These are phyloP conservation scores for Drosophila melanosoma DNA, from an alignment of 2,888 invertebrate genomes.

Conservation along the genomic window DNA sequence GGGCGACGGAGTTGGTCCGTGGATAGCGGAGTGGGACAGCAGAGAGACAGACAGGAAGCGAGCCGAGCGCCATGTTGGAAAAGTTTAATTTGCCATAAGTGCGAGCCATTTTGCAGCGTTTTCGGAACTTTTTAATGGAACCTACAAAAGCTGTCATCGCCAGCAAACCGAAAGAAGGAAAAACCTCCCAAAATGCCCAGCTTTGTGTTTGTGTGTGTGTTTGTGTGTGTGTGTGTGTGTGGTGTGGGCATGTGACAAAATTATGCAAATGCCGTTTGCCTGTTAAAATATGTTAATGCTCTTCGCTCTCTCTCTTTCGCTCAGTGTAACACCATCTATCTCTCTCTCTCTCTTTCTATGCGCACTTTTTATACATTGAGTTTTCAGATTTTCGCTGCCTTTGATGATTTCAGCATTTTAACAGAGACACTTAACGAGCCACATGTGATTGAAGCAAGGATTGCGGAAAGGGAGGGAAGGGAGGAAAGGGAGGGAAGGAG, in stretches of 20 bases:
- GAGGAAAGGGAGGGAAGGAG: neutral
- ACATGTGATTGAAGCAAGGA: constrained; percentile 13
- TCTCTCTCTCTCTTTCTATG: neutral
- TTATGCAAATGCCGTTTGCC: constrained; percentile 77
- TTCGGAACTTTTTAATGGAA: constrained; percentile 72
- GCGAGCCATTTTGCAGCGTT: constrained; percentile 81
- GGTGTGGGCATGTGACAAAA: constrained; percentile 54
- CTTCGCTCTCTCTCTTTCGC: neutral
- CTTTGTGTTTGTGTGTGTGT: neutral
- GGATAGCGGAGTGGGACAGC: constrained; percentile 2
- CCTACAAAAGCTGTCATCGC: constrained; percentile 62
- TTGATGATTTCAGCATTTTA: constrained; percentile 50
- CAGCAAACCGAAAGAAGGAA: constrained; percentile 16
- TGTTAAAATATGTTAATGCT: constrained; percentile 78
- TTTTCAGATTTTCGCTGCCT: constrained; percentile 19
- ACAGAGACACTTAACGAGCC: constrained; percentile 13
- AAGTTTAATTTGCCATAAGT: constrained; percentile 83
- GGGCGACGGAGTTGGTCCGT: neutral
- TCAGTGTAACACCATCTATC: neutral
- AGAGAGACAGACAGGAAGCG: constrained; percentile 33
- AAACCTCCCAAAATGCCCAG: constrained; percentile 40
- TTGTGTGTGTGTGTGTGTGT: neutral
- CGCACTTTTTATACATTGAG: constrained; percentile 30
- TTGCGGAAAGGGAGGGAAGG: neutral
- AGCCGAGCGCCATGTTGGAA: constrained; percentile 72